Percentiles rank a stretch among this genome's conserved stretches.
Conservation (phyloP, 2,113 vertebrate genomes). For the Megaleporinus macrocephalus region DNA sequence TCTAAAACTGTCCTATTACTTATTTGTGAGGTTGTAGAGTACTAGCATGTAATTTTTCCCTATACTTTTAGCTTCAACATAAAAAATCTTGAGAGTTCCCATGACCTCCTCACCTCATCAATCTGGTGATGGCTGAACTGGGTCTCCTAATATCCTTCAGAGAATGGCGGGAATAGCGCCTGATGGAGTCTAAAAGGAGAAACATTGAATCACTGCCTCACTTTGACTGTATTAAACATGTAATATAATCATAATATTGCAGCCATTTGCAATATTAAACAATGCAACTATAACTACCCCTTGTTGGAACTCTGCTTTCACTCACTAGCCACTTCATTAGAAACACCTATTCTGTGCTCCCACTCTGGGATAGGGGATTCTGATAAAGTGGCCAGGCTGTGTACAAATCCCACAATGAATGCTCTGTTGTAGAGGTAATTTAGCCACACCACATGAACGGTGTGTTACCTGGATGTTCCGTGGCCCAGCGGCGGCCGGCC, state of each 20-base stretch:
- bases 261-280: too few relatives aligned
- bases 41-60: too few relatives aligned
- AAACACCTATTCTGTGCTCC: background rate
- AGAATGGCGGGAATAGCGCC: constrained; percentile 66
- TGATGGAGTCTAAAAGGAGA: constrained; percentile 69
- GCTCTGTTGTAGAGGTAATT: too few relatives aligned
- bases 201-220: background rate
- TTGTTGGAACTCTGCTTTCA: background rate
- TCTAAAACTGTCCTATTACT: too few relatives aligned
- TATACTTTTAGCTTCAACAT: background rate
- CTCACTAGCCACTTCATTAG: background rate
- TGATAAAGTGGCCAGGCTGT: too few relatives aligned
- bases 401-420: too few relatives aligned
- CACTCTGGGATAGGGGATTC: too few relatives aligned
- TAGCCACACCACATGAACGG: background rate
- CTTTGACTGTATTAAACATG: background rate
- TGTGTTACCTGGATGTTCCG: constrained; percentile 71
- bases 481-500: constrained; percentile 70
- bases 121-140: constrained; percentile 64
- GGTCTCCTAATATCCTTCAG: constrained; percentile 70
- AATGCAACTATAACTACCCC: background rate
- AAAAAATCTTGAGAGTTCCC: background rate
- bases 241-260: too few relatives aligned
- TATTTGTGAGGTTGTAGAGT: too few relatives aligned
- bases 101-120: constrained; percentile 82